Evolutionary conservation across 1,140 invertebrate genomes (phyloP).

Genomic region (Drosophila grimshawi): DNA sequence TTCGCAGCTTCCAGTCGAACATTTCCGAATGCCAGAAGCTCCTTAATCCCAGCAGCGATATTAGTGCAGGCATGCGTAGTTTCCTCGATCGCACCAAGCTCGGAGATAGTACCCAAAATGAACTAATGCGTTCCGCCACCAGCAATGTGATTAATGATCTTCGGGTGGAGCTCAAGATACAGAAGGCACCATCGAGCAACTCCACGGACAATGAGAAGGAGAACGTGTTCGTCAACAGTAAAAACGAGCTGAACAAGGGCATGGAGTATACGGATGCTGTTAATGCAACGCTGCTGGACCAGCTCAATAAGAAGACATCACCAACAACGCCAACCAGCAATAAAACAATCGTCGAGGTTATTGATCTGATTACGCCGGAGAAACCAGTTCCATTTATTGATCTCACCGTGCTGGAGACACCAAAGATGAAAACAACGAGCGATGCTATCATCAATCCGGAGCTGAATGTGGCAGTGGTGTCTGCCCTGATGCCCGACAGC

Average conservation of each 20-base stretch:
- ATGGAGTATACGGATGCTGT: conserved; percentile 82
- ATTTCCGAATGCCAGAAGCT: conserved; percentile 96
- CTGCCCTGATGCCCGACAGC: conserved; percentile 47
- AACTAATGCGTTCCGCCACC: conserved; percentile 75
- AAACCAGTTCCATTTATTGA: conserved; percentile 74
- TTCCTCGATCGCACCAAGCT: conserved; percentile 85
- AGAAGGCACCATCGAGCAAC: conserved; percentile 72
- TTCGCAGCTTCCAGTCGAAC: conserved; percentile 92
- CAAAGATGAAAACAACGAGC: conserved; percentile 55
- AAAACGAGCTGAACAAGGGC: conserved; percentile 83
- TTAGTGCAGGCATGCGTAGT: conserved; percentile 90
- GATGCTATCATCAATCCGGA: conserved; percentile 46
- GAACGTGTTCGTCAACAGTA: conserved; percentile 80
- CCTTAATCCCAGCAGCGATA: conserved; percentile 91
- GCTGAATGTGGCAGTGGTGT: conserved; percentile 26
- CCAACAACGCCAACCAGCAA: conserved; percentile 75
- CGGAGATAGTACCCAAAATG: conserved; percentile 52
- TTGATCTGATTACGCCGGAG: conserved; percentile 80
- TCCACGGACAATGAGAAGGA: conserved; percentile 83
- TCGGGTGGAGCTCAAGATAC: conserved; percentile 75
- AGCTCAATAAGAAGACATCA: conserved; percentile 62
- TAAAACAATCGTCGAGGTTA: conserved; percentile 70
- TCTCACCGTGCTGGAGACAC: conserved; percentile 63
- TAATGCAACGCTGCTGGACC: conserved; percentile 76
- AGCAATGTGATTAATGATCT: conserved; percentile 79